Evolutionary conservation across 1,140 invertebrate species (phyloP).

Genomic region (Euura saliciscinereae): DNA sequence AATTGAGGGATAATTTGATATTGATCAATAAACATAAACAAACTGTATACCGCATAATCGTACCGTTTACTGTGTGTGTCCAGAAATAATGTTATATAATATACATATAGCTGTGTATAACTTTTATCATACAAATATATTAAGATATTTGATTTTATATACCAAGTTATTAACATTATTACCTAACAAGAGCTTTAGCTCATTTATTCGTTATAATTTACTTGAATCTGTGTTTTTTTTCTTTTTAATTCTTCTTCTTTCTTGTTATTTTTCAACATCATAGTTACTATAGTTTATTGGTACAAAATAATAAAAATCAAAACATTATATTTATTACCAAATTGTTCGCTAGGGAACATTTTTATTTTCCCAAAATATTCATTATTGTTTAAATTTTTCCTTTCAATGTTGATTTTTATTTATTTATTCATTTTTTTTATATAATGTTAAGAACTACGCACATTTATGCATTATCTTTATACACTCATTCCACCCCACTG

Average conservation of each 20-base stretch:
- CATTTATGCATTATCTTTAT: slow-evolving; percentile 42
- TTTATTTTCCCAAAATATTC: slow-evolving; percentile 30
- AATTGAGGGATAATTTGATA: slow-evolving; percentile 35
- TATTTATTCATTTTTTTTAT: slow-evolving; percentile 26
- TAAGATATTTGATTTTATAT: slow-evolving; percentile 38
- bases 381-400: slow-evolving; percentile 28
- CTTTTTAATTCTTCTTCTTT: slow-evolving; percentile 14
- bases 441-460: slow-evolving; percentile 45
- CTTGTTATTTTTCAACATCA: too few species aligned
- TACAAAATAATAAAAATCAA: too few species aligned
- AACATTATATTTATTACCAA: too few species aligned
- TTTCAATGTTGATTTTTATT: slow-evolving; percentile 19
- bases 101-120: slow-evolving; percentile 29
- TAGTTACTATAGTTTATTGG: too few species aligned
- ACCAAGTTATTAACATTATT: neutral
- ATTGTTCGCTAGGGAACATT: too few species aligned
- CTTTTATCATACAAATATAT: slow-evolving; percentile 59
- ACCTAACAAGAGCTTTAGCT: neutral
- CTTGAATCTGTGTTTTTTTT: too few species aligned
- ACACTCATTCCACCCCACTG: slow-evolving; percentile 8
- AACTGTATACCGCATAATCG: slow-evolving; percentile 23
- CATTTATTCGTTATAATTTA: neutral
- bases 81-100: slow-evolving; percentile 58
- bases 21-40: slow-evolving; percentile 32
- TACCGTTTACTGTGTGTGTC: slow-evolving; percentile 45